Evolutionary conservation across 1,140 invertebrate genomes (phyloP).

Genomic region (Littorina saxatilis): DNA sequence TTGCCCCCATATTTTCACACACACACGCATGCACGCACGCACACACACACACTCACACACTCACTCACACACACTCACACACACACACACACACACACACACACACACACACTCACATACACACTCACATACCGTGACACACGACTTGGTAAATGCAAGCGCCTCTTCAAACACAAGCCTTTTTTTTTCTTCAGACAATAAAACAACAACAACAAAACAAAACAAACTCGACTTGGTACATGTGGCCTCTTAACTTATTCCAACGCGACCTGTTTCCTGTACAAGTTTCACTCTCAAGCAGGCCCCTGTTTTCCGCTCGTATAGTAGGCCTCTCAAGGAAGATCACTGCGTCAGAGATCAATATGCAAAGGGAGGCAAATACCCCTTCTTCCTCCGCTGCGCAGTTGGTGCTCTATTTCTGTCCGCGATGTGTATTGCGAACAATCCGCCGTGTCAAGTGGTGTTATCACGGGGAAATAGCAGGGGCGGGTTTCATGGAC

Average conservation of each 20-base stretch:
- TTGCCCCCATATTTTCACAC: too few relatives aligned
- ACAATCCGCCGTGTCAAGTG: slow-evolving; percentile 6
- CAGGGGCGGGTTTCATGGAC: too few relatives aligned
- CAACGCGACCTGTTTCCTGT: too few relatives aligned
- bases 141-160: too few relatives aligned
- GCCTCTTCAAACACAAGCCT: too few relatives aligned
- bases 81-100: background rate
- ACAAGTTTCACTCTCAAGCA: too few relatives aligned
- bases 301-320: too few relatives aligned
- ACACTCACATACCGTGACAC: too few relatives aligned
- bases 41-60: slow-evolving; percentile 6
- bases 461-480: background rate
- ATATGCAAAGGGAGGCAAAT: background rate
- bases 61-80: background rate
- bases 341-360: slow-evolving; percentile 5
- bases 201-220: too few relatives aligned
- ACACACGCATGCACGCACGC: background rate
- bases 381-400: background rate
- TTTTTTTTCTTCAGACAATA: too few relatives aligned
- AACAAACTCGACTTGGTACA: background rate
- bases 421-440: background rate
- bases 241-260: background rate
- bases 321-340: background rate
- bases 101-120: background rate
- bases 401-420: background rate